Evolutionary conservation across 1,140 invertebrate genomes (phyloP).

Genomic region (Brachionus sp.): DNA sequence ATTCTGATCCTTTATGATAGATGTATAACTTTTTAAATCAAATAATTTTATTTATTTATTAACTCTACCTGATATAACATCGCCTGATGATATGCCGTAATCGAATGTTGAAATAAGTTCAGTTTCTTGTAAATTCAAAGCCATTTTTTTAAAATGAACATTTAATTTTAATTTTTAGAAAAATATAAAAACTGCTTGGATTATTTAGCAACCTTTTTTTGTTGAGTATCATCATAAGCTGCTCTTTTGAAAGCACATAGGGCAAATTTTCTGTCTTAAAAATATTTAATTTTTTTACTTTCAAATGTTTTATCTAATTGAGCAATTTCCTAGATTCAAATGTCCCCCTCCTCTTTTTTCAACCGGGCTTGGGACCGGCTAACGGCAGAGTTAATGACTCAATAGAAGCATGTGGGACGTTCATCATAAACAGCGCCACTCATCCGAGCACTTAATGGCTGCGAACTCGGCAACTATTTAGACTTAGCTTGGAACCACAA

Average conservation of each 20-base stretch:
- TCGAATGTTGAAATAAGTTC: slow-evolving; percentile 29
- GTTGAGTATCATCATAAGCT: no score
- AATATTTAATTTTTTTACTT: background rate
- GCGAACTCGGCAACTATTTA: background rate
- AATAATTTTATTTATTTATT: no score
- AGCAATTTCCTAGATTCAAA: no score
- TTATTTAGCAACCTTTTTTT: background rate
- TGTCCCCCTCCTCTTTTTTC: no score
- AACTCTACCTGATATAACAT: background rate
- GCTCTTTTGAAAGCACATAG: background rate
- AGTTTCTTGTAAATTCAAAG: slow-evolving; percentile 33
- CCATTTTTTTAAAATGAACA: background rate
- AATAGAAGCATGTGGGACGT: background rate
- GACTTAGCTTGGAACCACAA: no score
- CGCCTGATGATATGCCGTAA: slow-evolving; percentile 1
- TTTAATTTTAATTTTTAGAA: background rate
- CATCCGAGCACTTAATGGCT: background rate
- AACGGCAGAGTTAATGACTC: no score
- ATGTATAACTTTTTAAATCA: no score
- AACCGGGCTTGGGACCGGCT: no score
- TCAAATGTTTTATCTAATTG: background rate
- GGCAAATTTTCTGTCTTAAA: background rate
- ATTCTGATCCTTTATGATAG: background rate
- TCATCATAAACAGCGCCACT: background rate
- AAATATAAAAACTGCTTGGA: background rate